A percentile compares a stretch with the other conserved stretches of the same genome.
Conservation (phyloP, 53 echinoderm and acorn worm genomes). For the Astropecten irregularis region DNA sequence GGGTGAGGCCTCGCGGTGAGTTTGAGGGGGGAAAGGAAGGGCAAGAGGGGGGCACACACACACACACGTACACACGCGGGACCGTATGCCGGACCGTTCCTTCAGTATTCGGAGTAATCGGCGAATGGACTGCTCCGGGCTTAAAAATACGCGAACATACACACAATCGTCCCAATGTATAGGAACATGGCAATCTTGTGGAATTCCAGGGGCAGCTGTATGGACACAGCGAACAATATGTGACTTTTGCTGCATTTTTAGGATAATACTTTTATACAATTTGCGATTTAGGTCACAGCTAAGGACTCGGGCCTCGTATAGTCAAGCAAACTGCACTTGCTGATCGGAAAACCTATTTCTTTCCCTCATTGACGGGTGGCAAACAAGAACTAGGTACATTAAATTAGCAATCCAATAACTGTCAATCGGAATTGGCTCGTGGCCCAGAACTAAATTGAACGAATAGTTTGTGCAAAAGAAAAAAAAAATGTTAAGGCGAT, state of each 20-base stretch:
- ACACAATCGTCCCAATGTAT: not conserved
- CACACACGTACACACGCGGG: not conserved
- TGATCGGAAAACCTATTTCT: not conserved
- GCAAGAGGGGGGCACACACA: not conserved
- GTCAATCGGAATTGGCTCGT: constrained; percentile 30
- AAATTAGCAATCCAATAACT: constrained; percentile 43
- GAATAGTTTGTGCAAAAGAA: constrained; percentile 2
- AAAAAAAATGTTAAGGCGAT: not conserved
- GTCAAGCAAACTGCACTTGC: too few relatives aligned
- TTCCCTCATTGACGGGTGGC: not conserved
- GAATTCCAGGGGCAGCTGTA: constrained; percentile 37
- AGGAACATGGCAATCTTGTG: not conserved
- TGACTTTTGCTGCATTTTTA: constrained; percentile 29
- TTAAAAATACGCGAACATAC: not conserved
- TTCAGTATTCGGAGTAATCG: constrained; percentile 41
- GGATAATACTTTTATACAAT: constrained; percentile 14
- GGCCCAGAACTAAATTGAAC: constrained; percentile 38
- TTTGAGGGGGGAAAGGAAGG: not conserved
- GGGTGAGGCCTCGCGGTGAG: not conserved
- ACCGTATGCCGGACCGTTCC: not conserved
- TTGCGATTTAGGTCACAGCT: not conserved
- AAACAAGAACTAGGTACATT: constrained; percentile 26
- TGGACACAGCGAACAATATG: not conserved
- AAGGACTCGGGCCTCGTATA: not conserved
- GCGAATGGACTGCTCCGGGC: constrained; percentile 30